Base-by-base conservation (phyloP, 1,140 invertebrate genomes). In the Chymomyza costata region DNA sequence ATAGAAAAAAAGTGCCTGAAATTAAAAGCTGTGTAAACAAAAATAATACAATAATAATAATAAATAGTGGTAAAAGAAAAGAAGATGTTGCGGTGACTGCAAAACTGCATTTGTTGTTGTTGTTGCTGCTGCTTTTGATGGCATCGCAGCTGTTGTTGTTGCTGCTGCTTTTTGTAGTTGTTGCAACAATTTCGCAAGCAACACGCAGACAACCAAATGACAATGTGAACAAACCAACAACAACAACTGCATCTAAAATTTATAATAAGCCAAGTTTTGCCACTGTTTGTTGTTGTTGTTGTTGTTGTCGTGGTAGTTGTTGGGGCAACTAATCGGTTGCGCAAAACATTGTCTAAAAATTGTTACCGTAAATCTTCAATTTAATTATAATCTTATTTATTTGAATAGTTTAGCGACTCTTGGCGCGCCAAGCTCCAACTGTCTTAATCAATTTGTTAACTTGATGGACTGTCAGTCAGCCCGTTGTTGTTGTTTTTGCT, bases 401-500 rank as follows among this genome's bases (percentile, higher is more conserved):
- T 76, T 76, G 70, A 55, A 71, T 71, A 65, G 65, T 48, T 64
- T 47, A 39, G 41, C n/a, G n/a, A n/a, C n/a, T n/a, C n/a, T n/a
- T n/a, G n/a, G n/a, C 47, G 53, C 58, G 40, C 13, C 13, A 34
- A 34, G n/a, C 32, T 34, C 3, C 41, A 70, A 80, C 68, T 78
- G 73, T 80, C 73, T 65, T 80, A 78, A 78, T 78, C 73, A 78
- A 78, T 78, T 78, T 78, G 73, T 54, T 78, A 80, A 80, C 74
- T 25, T 25, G 21, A 25, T 25, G 21, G 21, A n/a, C n/a, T n/a
- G n/a, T n/a, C n/a, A n/a, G n/a, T n/a, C n/a, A n/a, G n/a, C n/a
- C n/a, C n/a, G n/a, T 25, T 25, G 21, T 8, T 25, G 21, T 8
- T 25, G 21, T 8, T 25, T 3, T 8, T 25, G 21, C 8, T 25